Percentiles rank a stretch among this genome's conserved stretches.
phyloP scores from a whole-genome alignment of 35 echinoderm and acorn worm genomes.

The Patiria miniata region DNA sequence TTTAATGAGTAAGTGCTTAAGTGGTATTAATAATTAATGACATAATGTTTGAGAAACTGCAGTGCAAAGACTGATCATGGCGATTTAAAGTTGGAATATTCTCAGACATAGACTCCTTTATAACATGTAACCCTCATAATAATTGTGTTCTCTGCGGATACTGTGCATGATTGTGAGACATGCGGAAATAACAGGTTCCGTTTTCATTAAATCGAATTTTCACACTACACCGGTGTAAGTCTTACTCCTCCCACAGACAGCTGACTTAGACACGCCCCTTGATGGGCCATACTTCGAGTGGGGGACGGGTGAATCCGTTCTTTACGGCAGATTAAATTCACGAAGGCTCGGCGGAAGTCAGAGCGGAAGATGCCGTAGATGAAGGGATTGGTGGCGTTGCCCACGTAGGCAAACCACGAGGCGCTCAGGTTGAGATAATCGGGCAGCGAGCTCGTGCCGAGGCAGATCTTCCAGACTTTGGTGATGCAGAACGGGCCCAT shows the following conservation, averaged over 20 bases:
- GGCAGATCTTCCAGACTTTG: slow-evolving; percentile 57
- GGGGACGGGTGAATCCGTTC: not conserved
- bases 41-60: no score
- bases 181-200: no score
- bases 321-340: slow-evolving; percentile 15
- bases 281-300: not conserved
- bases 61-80: no score
- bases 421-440: slow-evolving; percentile 36
- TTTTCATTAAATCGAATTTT: no score
- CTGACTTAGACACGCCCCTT: not conserved
- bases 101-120: no score
- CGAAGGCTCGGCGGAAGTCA: slow-evolving; percentile 40
- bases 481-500: slow-evolving; percentile 61
- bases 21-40: no score
- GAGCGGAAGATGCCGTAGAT: slow-evolving; percentile 57
- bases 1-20: no score
- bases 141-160: no score
- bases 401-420: slow-evolving; percentile 12
- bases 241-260: not conserved
- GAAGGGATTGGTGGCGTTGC: slow-evolving; percentile 52
- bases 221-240: no score
- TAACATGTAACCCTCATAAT: no score
- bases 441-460: not conserved
- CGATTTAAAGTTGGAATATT: no score
- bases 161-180: no score